Evolutionary conservation across 2,888 invertebrate genomes (phyloP), one percentile per base, ranked within the genome.

Genomic region (Melinaea menophilus): DNA sequence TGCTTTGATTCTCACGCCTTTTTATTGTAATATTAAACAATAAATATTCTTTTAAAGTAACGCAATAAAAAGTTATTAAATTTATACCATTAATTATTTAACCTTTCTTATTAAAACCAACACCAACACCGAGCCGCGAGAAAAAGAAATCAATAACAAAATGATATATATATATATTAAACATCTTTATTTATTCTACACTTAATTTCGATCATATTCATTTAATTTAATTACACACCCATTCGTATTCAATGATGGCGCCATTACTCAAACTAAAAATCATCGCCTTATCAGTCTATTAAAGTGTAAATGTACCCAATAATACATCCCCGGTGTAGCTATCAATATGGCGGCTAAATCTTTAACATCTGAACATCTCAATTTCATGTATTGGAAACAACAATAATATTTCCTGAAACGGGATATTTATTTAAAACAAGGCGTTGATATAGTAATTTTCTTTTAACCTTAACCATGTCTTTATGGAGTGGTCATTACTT

Each of bases 381-480:
- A 90, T 90, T 83, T 84, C 88, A 87, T 86, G 89, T 88, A 88
- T 89, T 85, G 86, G 85, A 86, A 87, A 89, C 82, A 89, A 88
- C 88, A 86, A 90, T 86, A 90, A 90, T 90, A 90, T 86, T 90
- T 90, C 90, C 90, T 89, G 89, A 90, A 90, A 90, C 89, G 85
- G 89, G 88, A 89, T 90, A 90, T 90, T 90, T 90, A 90, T 90
- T 90, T 88, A 88, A 90, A 90, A 90, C 89, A 89, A 90, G 90
- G 88, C 90, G 90, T 89, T 90, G 90, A 90, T 90, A 90, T 90
- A 90, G 90, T 90, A 90, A 90, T 90, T 90, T 90, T 90, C 89
- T 90, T 90, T 90, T 89, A 90, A 90, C 90, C 90, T 90, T 90
- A 89, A 89, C 88, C 90, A 87, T 90, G 90, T 90, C 90, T 89